Base-by-base conservation (phyloP, 2,113 vertebrate genomes). In the Podarcis raffonei region DNA sequence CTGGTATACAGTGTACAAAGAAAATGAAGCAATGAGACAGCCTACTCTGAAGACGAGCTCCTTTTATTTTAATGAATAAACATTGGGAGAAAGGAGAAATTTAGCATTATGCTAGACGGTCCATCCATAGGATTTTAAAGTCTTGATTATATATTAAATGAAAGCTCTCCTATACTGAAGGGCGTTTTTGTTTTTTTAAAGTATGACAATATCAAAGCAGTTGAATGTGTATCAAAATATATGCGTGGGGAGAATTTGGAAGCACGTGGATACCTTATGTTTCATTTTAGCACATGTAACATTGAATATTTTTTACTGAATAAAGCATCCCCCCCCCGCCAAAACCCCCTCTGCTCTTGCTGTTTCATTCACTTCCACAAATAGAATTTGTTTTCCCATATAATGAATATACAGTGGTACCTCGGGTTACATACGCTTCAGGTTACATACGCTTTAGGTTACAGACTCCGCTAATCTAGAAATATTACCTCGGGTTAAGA, bases 1-100 rank as follows among this genome's bases (percentile, higher is more conserved):
- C 95, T 18, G 97, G 98, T 74, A 93, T 94, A 1, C 97, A 92
- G 91, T 98, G 98, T 5, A 95, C 96, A 65, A 97, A 98, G 91
- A 97, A 94, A 90, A 97, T 95, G 72, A 97, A 97, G 89, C 86
- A 97, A 78, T 95, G 92, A 95, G 90, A 69, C 3, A 22, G 48
- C 35, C 81, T 90, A 72, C 30, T 66, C 32, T 74, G 16, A 88
- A 87, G 48, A 91, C 48, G 53, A 88, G n/a, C 71, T 81, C n/a
- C 35, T 22, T 0, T 69, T 92, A 88, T 87, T 76, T 81, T 86
- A 81, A 85, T 75, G 18, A 79, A 48, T 84, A 48, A 62, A 27
- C 27, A 15, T 11, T 72, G 9, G 79, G 81, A 85, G 71, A 72
- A 83, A 76, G 42, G 22, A 15, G 32, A n/a, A 13, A 79, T 32